phyloP scores from a whole-genome alignment of 2,113 vertebrate genomes.

The Pangasianodon hypophthalmus region DNA sequence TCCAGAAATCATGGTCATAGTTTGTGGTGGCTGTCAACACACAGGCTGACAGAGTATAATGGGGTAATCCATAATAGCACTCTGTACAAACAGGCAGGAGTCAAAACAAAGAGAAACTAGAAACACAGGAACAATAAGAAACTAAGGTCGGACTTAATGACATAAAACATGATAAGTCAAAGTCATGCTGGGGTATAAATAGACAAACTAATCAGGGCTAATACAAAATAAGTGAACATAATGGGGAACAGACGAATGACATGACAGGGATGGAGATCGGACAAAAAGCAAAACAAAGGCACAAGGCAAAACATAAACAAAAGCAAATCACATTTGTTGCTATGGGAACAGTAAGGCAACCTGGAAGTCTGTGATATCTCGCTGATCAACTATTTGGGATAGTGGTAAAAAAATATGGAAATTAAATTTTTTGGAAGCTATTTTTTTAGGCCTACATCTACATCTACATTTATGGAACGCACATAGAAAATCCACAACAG shows the following conservation, averaged over 20 bases:
- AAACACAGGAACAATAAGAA: background rate
- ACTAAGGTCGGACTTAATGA: background rate
- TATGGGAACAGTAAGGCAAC: background rate
- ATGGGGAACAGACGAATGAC: background rate
- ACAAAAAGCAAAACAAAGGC: background rate
- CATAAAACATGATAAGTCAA: background rate
- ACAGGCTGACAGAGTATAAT: background rate
- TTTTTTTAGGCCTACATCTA: background rate
- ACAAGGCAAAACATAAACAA: background rate
- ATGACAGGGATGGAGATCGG: background rate
- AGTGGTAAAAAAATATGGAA: background rate
- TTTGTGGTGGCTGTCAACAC: background rate
- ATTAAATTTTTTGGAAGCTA: background rate
- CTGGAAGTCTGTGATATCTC: background rate
- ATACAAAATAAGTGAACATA: background rate
- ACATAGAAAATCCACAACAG: background rate
- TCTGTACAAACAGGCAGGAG: background rate
- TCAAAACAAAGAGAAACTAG: slow-evolving; percentile 5
- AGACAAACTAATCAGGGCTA: background rate
- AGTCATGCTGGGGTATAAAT: background rate
- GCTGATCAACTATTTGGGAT: background rate
- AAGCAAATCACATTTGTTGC: background rate
- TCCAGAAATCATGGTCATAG: background rate
- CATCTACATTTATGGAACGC: background rate
- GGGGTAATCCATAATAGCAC: background rate